These are phyloP conservation scores for Perdita meconis DNA, from an alignment of 2,888 invertebrate species.

Conservation along the genomic window DNA sequence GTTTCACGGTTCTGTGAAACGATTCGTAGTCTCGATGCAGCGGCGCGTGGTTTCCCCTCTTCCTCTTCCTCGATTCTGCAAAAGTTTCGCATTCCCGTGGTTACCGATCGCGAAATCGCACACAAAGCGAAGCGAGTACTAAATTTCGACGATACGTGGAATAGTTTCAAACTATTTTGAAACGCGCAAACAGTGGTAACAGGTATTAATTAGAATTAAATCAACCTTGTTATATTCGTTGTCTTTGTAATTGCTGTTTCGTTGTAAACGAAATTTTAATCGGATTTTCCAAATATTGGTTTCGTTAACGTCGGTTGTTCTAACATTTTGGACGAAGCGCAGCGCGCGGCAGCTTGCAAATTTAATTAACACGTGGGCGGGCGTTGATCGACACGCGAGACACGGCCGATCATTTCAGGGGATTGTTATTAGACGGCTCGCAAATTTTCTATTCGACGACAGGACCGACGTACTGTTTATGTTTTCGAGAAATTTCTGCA, in stretches of 20 bases:
- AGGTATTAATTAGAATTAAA: no score
- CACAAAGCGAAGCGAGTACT: no score
- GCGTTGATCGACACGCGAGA: conserved; percentile 3
- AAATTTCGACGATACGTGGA: no score
- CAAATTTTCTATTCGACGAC: conserved; percentile 51
- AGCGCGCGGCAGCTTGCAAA: neutral
- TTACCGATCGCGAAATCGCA: neutral
- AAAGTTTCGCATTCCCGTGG: neutral
- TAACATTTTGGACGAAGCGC: neutral
- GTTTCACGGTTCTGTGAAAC: conserved; percentile 31
- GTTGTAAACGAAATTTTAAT: neutral
- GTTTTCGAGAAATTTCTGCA: conserved; percentile 73
- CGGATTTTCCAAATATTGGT: neutral
- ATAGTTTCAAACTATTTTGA: no score
- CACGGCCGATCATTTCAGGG: conserved; percentile 13
- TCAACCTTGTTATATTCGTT: no score
- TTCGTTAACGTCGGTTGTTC: neutral
- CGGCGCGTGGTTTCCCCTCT: conserved; percentile 23
- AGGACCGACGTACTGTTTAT: conserved; percentile 70
- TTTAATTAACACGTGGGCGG: conserved; percentile 21
- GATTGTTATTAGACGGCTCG: conserved; percentile 45
- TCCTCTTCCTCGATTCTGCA: conserved; percentile 35
- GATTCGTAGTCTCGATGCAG: conserved; percentile 45
- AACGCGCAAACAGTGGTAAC: no score
- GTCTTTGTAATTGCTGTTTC: neutral